A percentile compares a stretch with the other conserved stretches of the same genome.
These are phyloP conservation scores for Garrulus glandarius DNA, from an alignment of 2,797 vertebrate genomes.

Conservation along the genomic window DNA sequence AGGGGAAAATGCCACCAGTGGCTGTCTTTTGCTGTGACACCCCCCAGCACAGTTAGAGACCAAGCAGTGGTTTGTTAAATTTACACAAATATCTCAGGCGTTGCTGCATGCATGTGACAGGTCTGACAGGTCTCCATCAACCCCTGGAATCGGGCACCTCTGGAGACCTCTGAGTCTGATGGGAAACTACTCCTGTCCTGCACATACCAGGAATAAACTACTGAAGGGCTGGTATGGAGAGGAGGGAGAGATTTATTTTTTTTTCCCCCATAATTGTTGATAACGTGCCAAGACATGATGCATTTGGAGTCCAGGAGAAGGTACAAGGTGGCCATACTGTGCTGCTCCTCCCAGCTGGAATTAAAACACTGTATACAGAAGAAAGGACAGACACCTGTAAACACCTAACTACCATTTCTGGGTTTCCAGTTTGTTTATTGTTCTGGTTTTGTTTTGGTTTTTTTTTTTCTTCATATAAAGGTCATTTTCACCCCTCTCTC, in stretches of 20 bases:
- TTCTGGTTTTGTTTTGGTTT: not conserved
- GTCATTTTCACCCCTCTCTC: not conserved
- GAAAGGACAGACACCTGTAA: not conserved
- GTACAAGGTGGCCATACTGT: rapidly evolving
- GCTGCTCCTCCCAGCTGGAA: not conserved
- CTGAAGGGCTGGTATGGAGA: not conserved
- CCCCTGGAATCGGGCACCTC: not conserved
- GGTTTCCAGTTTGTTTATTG: not conserved
- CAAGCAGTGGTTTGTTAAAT: not conserved
- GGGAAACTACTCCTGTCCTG: not conserved
- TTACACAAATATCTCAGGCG: not conserved
- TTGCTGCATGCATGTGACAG: not conserved
- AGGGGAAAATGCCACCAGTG: not conserved
- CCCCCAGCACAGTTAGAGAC: not conserved
- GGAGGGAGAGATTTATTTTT: not conserved
- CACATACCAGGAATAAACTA: not conserved
- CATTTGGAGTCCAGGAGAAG: not conserved
- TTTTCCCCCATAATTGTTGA: not conserved
- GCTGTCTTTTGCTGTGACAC: not conserved
- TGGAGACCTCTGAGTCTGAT: not conserved
- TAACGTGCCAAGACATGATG: not conserved
- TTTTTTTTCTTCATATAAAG: not conserved
- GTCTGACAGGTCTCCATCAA: not conserved
- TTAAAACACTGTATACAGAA: not conserved
- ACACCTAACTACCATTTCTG: not conserved